Conservation (phyloP, 2,113 vertebrate genomes). For the Psilopsiagon aurifrons region DNA sequence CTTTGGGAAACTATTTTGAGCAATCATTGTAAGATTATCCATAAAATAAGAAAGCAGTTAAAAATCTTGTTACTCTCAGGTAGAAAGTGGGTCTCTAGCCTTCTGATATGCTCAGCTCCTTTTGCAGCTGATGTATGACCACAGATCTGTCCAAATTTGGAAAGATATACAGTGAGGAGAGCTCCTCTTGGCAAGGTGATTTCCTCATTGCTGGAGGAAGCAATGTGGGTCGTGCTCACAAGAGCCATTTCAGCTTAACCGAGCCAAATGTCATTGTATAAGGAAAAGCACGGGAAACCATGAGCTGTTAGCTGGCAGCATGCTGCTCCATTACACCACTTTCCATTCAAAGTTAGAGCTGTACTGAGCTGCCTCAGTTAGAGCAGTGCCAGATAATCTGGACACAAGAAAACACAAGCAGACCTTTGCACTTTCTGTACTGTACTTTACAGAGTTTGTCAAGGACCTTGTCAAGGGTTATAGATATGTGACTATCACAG, state of each 20-base stretch:
- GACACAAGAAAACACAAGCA: neutral
- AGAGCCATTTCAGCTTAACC: neutral
- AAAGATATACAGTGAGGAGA: neutral
- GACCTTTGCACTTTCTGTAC: neutral
- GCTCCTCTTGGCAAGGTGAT: neutral
- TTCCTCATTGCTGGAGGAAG: neutral
- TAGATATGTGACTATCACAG: no score
- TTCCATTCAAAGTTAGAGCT: neutral
- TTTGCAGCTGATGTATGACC: neutral
- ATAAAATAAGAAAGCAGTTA: neutral
- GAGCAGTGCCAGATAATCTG: neutral
- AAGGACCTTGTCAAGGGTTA: neutral
- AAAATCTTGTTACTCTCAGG: neutral
- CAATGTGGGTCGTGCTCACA: neutral
- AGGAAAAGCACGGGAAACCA: neutral
- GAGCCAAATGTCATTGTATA: neutral
- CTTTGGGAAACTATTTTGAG: neutral
- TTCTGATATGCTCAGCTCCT: neutral
- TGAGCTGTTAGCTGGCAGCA: neutral
- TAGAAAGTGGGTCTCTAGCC: neutral
- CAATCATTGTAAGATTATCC: neutral
- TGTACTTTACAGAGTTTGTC: neutral
- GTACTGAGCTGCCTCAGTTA: neutral
- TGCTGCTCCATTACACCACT: neutral
- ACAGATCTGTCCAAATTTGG: neutral